phyloP scores from a whole-genome alignment of 1,140 invertebrate species.

The Coelopa frigida region DNA sequence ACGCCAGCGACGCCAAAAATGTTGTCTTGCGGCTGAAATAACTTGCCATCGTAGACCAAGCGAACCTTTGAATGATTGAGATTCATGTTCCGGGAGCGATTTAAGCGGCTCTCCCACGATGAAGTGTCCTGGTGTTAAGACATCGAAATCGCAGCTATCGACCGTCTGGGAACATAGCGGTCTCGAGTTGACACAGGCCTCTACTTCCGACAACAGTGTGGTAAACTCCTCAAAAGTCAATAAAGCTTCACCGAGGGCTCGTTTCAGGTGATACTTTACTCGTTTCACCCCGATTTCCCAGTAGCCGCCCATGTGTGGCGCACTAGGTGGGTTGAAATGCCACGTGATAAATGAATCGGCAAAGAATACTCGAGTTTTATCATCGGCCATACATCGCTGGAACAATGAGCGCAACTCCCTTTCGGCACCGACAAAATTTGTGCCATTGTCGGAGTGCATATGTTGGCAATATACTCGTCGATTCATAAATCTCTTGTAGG shows the following conservation, averaged over 20 bases:
- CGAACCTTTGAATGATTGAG: not conserved
- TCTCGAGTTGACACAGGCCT: constrained; percentile 27
- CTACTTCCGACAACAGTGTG: constrained; percentile 22
- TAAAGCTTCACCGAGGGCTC: constrained; percentile 22
- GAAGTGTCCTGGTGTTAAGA: constrained; percentile 39
- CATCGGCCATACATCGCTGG: constrained; percentile 3
- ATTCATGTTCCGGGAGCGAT: not conserved
- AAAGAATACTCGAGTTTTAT: not conserved
- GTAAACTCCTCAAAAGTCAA: constrained; percentile 29
- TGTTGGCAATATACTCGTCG: constrained; percentile 10
- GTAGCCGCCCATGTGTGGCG: constrained; percentile 35
- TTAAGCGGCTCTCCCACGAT: constrained; percentile 33
- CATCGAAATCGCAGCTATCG: constrained; percentile 20
- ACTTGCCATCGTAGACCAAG: constrained; percentile 9
- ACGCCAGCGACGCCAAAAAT: constrained; percentile 40
- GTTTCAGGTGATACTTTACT: constrained; percentile 27
- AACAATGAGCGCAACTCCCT: constrained; percentile 8
- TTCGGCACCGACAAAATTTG: constrained; percentile 3
- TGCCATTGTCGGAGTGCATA: not conserved
- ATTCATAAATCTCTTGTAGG: too few relatives aligned
- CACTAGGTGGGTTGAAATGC: constrained; percentile 12
- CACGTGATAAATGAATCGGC: constrained; percentile 18
- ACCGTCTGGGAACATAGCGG: constrained; percentile 26
- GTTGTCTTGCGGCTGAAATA: constrained; percentile 21
- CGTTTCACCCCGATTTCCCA: constrained; percentile 38